Evolutionary conservation across 2,113 vertebrate genomes (phyloP).

Genomic region (Urocynchramus pylzowi): DNA sequence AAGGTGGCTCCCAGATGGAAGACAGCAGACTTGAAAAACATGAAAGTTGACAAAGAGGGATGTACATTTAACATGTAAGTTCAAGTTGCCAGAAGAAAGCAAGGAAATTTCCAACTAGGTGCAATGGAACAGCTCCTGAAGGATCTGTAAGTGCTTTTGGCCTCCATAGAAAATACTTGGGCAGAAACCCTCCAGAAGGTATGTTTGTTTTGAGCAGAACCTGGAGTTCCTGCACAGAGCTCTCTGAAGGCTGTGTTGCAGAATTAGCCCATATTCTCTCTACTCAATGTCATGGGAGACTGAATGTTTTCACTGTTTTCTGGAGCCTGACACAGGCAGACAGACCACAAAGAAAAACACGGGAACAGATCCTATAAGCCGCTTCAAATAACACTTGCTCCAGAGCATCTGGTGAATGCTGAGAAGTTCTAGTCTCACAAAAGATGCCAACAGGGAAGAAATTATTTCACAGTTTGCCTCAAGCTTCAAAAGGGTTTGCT

Average conservation of each 20-base stretch:
- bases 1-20: constrained; percentile 36
- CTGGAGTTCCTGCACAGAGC: not conserved
- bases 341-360: constrained; percentile 52
- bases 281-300: constrained; percentile 11
- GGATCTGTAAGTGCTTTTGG: constrained; percentile 39
- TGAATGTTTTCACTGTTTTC: constrained; percentile 34
- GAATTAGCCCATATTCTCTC: not conserved
- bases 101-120: constrained; percentile 46
- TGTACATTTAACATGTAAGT: constrained; percentile 2
- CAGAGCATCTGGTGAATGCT: constrained; percentile 30
- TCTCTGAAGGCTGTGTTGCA: not conserved
- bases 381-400: constrained; percentile 46
- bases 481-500: constrained; percentile 15
- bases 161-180: constrained; percentile 15
- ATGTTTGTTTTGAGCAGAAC: constrained; percentile 60
- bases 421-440: constrained; percentile 30
- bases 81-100: constrained; percentile 6
- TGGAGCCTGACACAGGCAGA: constrained; percentile 52
- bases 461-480: constrained; percentile 28
- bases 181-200: constrained; percentile 30
- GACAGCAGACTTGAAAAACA: constrained; percentile 32
- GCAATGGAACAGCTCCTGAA: constrained; percentile 26
- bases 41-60: constrained; percentile 4
- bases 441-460: constrained; percentile 52
- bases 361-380: not conserved